Base-by-base conservation (phyloP, 2,888 invertebrate species). In the Bellardia bayeri region DNA sequence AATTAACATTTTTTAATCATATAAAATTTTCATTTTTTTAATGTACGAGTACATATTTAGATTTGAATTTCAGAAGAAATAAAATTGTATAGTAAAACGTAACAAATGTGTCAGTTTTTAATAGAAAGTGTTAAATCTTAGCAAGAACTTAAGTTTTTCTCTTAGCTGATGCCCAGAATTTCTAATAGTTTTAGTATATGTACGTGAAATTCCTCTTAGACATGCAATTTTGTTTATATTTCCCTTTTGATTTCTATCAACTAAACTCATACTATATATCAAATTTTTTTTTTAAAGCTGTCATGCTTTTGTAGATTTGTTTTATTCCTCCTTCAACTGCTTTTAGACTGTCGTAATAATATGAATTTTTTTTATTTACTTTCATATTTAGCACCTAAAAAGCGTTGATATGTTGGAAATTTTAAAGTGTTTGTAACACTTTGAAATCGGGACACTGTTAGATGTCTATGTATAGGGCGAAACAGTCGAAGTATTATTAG, bases 271-370 rank as follows among this genome's bases (percentile, higher is more conserved):
- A 51, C 33, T n/a, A 33, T 69, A 37, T 51, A 51, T 61, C 23
- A 58, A 14, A 30, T n/a, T 42, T 23, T 42, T 16, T 45, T 33
- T 9, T 45, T 61, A 45, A 30, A 40, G 42, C 74, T 74, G 61
- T 74, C 74, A 74, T 74, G 74, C 61, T 61, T 61, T 74, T 23
- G 8, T 45, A 61, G 49, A 74, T 74, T 74, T 74, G 33, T 74
- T 72, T 74, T 45, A 74, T 49, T 42, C 51, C 54, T 51, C 51
- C 69, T 51, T 54, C n/a, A 37, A 51, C 69, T 66, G 13, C 23
- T 66, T 54, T 69, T 1, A 45, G 49, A 30, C 40, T 72, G 72
- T 56, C 45, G 61, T 11, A 74, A 61, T 61, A 45, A 42, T 74
- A 49, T 45, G 14, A 33, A 45, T n/a, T 49, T 58, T 42, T 33